Evolutionary conservation across 2,113 vertebrate species (phyloP).

Genomic region (Catharus fuscescens): DNA sequence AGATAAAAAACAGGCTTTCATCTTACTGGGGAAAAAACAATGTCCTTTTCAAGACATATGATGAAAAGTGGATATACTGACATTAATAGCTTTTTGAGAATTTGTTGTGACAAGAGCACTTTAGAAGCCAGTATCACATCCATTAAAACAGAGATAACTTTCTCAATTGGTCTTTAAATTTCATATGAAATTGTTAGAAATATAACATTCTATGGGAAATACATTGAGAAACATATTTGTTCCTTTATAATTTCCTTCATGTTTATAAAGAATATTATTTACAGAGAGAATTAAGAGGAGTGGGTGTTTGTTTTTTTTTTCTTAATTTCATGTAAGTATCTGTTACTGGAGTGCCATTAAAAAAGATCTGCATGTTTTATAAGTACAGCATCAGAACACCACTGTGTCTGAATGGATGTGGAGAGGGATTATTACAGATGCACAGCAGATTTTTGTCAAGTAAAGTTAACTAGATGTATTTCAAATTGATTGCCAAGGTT

Average conservation of each 20-base stretch:
- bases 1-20: background rate
- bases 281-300: background rate
- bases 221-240: background rate
- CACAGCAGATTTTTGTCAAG: background rate
- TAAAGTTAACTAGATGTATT: background rate
- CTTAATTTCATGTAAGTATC: background rate
- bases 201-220: background rate
- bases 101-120: background rate
- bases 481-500: constrained; percentile 22
- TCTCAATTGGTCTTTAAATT: background rate
- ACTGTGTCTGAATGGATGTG: background rate
- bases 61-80: background rate
- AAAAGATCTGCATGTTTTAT: background rate
- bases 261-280: background rate
- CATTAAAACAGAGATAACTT: background rate
- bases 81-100: background rate
- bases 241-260: background rate
- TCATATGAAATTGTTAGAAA: background rate
- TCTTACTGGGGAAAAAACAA: background rate
- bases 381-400: background rate
- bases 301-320: rapidly evolving
- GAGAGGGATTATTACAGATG: background rate
- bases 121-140: background rate
- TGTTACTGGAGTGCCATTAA: background rate
- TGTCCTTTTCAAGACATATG: background rate